phyloP scores from a whole-genome alignment of 2,888 invertebrate genomes.

The Esperia sulphurella region DNA sequence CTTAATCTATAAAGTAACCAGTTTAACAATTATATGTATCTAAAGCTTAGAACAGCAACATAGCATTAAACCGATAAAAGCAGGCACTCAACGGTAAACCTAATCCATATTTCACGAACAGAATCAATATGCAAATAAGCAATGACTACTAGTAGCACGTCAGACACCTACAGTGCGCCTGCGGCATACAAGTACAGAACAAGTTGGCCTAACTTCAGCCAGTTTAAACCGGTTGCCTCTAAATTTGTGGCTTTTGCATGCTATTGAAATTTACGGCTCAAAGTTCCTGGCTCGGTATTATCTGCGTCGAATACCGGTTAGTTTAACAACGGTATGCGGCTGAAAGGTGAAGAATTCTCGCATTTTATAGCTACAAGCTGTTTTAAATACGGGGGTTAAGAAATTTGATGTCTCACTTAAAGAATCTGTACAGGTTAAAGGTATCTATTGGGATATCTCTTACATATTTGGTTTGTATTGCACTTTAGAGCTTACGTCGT shows the following conservation, averaged over 20 bases:
- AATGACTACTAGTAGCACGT: constrained; percentile 31
- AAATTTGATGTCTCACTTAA: no score
- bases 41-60: not conserved
- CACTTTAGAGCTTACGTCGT: no score
- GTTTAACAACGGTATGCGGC: constrained; percentile 31
- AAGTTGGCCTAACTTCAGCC: constrained; percentile 56
- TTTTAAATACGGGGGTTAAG: no score
- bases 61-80: not conserved
- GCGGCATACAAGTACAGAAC: constrained; percentile 36
- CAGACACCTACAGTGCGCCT: constrained; percentile 37
- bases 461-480: no score
- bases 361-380: not conserved
- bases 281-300: constrained; percentile 52
- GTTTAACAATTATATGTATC: no score
- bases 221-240: constrained; percentile 40
- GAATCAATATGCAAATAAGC: constrained; percentile 61
- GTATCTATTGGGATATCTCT: no score
- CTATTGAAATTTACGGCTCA: constrained; percentile 70
- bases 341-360: constrained; percentile 14
- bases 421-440: no score
- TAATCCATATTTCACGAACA: constrained; percentile 34
- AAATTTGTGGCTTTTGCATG: constrained; percentile 13
- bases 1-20: no score
- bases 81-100: constrained; percentile 12
- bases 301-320: constrained; percentile 31